A percentile compares a stretch with the other conserved stretches of the same genome.
These are phyloP conservation scores for Burhinus bistriatus DNA, from an alignment of 2,113 vertebrate species.

Conservation along the genomic window DNA sequence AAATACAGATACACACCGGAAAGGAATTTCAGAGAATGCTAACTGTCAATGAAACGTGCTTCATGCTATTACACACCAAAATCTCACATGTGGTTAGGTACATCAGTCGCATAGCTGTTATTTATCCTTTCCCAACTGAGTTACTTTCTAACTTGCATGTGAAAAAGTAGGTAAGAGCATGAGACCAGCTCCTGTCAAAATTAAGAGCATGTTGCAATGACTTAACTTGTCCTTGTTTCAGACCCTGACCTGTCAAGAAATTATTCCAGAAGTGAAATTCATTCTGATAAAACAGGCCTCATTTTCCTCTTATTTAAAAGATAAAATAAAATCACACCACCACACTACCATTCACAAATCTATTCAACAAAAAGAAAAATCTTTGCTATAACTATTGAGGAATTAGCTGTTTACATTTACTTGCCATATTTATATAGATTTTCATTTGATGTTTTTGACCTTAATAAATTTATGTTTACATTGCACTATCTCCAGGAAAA, in stretches of 20 bases:
- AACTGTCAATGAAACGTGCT: neutral
- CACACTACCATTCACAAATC: neutral
- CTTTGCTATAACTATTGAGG: neutral
- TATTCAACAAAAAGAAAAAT: neutral
- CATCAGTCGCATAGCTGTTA: neutral
- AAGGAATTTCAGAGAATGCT: neutral
- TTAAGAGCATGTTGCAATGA: conserved; percentile 30
- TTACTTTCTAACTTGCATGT: neutral
- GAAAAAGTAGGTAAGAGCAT: neutral
- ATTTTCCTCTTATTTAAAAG: neutral
- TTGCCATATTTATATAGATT: neutral
- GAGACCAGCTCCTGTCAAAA: neutral
- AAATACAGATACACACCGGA: neutral
- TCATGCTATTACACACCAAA: neutral
- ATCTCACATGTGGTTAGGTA: neutral
- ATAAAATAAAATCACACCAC: neutral
- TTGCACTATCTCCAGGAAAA: neutral
- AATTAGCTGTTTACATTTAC: neutral
- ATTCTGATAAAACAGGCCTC: neutral
- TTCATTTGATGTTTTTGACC: neutral
- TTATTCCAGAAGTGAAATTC: conserved; percentile 23
- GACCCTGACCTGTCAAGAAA: neutral
- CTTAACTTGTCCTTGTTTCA: conserved; percentile 53
- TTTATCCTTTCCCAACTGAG: neutral
- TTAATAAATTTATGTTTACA: neutral